These are phyloP conservation scores for Neomonachus schauinslandi DNA, from an alignment of 2,113 vertebrate species.

Conservation along the genomic window DNA sequence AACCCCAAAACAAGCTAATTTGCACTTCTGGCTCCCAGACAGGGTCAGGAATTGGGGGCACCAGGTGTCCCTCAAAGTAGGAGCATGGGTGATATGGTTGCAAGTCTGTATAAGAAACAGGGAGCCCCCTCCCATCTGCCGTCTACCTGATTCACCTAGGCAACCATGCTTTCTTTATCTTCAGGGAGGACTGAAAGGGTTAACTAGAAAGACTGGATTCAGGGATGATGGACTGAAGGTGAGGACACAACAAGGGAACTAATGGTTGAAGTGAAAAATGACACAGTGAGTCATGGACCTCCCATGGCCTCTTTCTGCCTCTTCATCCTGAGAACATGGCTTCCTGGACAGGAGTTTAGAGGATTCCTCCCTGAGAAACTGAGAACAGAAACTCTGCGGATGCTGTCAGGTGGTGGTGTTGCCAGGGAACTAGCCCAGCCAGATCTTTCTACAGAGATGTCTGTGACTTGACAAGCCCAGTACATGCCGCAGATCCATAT, in stretches of 20 bases:
- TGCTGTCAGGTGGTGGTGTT: neutral
- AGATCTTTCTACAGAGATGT: neutral
- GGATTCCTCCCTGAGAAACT: neutral
- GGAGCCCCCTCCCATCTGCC: neutral
- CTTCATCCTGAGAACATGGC: neutral
- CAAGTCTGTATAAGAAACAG: neutral
- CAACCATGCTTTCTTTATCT: neutral
- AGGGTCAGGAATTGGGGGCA: neutral
- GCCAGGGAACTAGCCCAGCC: neutral
- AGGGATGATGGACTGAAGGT: no score
- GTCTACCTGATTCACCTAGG: neutral
- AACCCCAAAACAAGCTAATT: neutral
- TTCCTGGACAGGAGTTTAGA: neutral
- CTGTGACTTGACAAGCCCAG: neutral
- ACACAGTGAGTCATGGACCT: neutral
- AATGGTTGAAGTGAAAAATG: neutral
- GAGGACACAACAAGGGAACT: neutral
- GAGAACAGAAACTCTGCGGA: neutral
- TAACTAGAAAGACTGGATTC: neutral
- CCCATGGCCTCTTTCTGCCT: neutral
- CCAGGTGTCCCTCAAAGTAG: neutral
- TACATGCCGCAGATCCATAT: accelerated
- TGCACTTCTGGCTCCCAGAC: neutral
- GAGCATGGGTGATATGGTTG: no score
- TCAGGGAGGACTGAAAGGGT: neutral